These are phyloP conservation scores for Sycobia sp. DNA, from an alignment of 1,140 invertebrate genomes.

Conservation along the genomic window DNA sequence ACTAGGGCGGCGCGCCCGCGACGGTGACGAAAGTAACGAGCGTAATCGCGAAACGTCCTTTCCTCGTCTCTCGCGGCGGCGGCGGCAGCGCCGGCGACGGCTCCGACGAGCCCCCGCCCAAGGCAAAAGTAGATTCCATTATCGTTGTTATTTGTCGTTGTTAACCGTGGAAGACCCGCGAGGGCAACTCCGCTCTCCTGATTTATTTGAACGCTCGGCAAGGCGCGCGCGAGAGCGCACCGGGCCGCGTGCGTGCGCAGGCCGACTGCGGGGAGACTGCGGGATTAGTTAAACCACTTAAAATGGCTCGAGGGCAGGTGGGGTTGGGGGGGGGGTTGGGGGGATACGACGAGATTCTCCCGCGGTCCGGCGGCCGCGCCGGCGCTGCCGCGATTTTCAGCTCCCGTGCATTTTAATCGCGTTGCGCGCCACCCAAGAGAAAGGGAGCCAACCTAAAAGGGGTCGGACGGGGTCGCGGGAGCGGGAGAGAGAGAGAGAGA, in stretches of 20 bases:
- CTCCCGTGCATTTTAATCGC: slow-evolving; percentile 28
- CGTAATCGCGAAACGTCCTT: slow-evolving; percentile 34
- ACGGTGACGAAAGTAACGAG: slow-evolving; percentile 44
- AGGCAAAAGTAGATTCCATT: slow-evolving; percentile 34
- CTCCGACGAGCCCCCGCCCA: slow-evolving; percentile 6
- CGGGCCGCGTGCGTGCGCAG: too few species aligned
- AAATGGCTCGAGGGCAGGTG: neutral
- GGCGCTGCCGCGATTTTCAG: slow-evolving; percentile 9
- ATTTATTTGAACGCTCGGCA: slow-evolving; percentile 10
- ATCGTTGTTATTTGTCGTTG: slow-evolving; percentile 43
- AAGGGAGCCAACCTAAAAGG: too few species aligned
- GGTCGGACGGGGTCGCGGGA: too few species aligned
- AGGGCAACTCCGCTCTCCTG: slow-evolving; percentile 16
- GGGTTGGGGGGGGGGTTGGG: neutral
- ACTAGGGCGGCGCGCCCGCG: slow-evolving; percentile 33
- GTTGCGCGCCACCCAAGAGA: neutral
- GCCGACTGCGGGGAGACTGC: too few species aligned
- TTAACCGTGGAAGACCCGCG: slow-evolving; percentile 19
- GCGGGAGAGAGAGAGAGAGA: neutral
- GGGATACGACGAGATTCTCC: slow-evolving; percentile 11
- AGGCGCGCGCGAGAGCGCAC: neutral
- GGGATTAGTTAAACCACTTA: slow-evolving; percentile 31
- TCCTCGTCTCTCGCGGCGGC: neutral
- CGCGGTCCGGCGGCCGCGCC: slow-evolving; percentile 16
- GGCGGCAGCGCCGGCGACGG: neutral